Percentiles rank a stretch among this genome's conserved stretches.
Evolutionary conservation across 2,797 vertebrate genomes (phyloP).

Genomic region (Lates japonicus): DNA sequence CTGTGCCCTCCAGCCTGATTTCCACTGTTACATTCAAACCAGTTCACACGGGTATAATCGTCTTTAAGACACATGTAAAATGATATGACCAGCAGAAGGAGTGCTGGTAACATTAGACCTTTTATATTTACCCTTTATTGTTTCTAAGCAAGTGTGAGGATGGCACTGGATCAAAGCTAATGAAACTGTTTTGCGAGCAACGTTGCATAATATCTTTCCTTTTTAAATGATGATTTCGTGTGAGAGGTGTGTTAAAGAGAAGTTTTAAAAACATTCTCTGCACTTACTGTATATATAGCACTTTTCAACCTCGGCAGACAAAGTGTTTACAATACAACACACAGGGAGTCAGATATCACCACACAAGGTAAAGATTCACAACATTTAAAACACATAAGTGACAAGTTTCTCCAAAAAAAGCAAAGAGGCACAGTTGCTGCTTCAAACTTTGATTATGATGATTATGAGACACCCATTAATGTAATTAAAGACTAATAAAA

Average conservation of each 20-base stretch:
- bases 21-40: slow-evolving; percentile 38
- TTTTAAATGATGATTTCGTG: background rate
- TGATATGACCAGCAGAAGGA: slow-evolving; percentile 53
- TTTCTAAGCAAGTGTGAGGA: slow-evolving; percentile 23
- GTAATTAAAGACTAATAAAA: background rate
- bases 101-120: slow-evolving; percentile 40
- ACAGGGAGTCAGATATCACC: background rate
- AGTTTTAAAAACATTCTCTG: background rate
- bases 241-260: background rate
- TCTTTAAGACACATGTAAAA: slow-evolving; percentile 60
- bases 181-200: slow-evolving; percentile 31
- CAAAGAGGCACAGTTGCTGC: too few species aligned
- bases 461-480: background rate
- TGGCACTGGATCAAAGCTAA: slow-evolving; percentile 26
- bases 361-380: too few species aligned
- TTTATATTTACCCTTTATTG: slow-evolving; percentile 32
- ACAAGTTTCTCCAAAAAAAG: too few species aligned
- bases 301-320: background rate
- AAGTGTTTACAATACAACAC: background rate
- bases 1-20: slow-evolving; percentile 65
- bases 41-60: slow-evolving; percentile 67
- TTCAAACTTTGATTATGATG: too few species aligned
- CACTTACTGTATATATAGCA: background rate
- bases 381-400: too few species aligned
- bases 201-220: background rate